Conservation (phyloP, 2,113 vertebrate genomes). For the Zapornia atra region DNA sequence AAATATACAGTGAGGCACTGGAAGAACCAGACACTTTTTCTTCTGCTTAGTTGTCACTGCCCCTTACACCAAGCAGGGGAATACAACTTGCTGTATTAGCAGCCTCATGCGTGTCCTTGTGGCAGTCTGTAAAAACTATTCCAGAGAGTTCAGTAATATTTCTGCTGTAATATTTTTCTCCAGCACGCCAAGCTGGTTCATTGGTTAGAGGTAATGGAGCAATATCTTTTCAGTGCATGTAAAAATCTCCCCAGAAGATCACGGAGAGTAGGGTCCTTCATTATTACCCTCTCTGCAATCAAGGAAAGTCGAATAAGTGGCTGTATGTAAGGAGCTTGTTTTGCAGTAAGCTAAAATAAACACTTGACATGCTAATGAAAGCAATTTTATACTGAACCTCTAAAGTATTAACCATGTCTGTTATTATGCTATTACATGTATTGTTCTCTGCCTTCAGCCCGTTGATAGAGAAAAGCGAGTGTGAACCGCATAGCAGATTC, state of each 20-base stretch:
- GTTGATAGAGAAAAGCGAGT: not conserved
- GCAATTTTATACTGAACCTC: not conserved
- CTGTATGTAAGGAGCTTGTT: not conserved
- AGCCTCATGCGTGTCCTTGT: not conserved
- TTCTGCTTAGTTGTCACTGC: not conserved
- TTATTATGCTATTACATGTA: conserved; percentile 44
- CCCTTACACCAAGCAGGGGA: not conserved
- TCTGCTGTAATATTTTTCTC: conserved; percentile 25
- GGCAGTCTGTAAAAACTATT: conserved; percentile 9
- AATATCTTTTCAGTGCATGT: conserved; percentile 15
- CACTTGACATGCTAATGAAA: conserved; percentile 56
- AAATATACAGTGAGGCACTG: not conserved
- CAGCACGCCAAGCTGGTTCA: not conserved
- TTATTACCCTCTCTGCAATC: conserved; percentile 31
- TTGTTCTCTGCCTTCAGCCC: conserved; percentile 33
- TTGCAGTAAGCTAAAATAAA: conserved; percentile 57
- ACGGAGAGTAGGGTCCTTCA: not conserved
- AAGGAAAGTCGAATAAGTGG: conserved; percentile 1
- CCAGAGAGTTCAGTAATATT: conserved; percentile 5
- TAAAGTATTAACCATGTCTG: conserved; percentile 59
- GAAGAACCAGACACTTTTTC: not conserved
- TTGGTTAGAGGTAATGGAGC: conserved; percentile 17
- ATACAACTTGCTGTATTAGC: not conserved
- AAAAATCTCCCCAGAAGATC: conserved; percentile 21
- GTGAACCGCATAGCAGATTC: conserved; percentile 21